phyloP scores from a whole-genome alignment of 2,113 vertebrate species.

The Lontra canadensis region DNA sequence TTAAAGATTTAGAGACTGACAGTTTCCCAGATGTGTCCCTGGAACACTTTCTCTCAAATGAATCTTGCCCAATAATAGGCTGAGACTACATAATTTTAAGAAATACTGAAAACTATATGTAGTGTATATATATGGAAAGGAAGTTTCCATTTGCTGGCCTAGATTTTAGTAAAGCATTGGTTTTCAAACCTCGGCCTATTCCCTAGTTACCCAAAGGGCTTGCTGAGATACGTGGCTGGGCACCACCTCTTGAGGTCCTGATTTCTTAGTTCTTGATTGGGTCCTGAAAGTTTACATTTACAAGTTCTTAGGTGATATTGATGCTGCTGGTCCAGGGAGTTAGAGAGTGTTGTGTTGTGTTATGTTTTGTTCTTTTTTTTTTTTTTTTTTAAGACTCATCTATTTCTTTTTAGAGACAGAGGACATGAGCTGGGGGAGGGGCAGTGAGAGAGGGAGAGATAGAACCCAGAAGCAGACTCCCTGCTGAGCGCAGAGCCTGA shows the following conservation, averaged over 20 bases:
- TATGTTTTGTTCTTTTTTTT: neutral
- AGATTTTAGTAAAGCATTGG: neutral
- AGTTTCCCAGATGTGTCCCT: neutral
- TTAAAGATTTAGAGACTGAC: neutral
- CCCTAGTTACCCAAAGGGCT: neutral
- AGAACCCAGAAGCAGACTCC: neutral
- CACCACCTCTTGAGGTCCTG: neutral
- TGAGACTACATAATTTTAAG: slow-evolving; percentile 1
- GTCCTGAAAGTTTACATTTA: neutral
- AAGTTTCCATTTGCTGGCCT: neutral
- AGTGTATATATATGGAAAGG: neutral
- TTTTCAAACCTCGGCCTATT: neutral
- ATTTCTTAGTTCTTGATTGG: neutral
- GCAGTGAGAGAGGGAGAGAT: neutral
- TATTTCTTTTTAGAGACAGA: neutral
- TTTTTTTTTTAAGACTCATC: neutral
- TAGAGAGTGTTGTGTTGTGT: neutral
- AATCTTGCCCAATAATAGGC: neutral
- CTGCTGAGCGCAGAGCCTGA: neutral
- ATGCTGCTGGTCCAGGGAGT: neutral
- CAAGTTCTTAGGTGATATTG: neutral
- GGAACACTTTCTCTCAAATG: neutral
- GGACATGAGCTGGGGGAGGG: neutral
- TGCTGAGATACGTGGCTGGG: neutral
- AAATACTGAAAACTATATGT: neutral